Evolutionary conservation across 2,888 invertebrate species (phyloP).

Genomic region (Phortica okadai): DNA sequence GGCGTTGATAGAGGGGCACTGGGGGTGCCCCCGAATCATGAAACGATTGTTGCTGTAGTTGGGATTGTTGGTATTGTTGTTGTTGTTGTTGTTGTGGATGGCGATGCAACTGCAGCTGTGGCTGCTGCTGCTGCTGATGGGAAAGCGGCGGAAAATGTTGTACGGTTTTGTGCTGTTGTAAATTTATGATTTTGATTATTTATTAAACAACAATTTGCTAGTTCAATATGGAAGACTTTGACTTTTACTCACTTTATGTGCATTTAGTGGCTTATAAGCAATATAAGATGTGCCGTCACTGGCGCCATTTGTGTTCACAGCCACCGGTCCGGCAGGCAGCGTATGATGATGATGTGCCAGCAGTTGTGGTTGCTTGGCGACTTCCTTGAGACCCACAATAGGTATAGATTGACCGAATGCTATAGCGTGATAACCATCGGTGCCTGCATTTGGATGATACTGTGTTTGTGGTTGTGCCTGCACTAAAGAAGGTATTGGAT

Average conservation of each 20-base stretch:
- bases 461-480: constrained; percentile 36
- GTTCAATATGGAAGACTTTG: neutral
- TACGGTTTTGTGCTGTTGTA: constrained; percentile 71
- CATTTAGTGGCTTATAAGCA: constrained; percentile 61
- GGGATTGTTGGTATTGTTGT: constrained; percentile 35
- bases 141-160: constrained; percentile 70
- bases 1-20: constrained; percentile 54
- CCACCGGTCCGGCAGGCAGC: constrained; percentile 49
- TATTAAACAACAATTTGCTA: constrained; percentile 49
- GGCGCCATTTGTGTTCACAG: constrained; percentile 46
- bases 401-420: constrained; percentile 28
- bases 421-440: constrained; percentile 28
- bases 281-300: constrained; percentile 56
- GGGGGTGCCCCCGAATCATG: constrained; percentile 27
- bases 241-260: constrained; percentile 60
- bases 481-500: neutral
- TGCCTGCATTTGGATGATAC: constrained; percentile 19
- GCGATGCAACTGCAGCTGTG: constrained; percentile 28
- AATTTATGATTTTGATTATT: constrained; percentile 37
- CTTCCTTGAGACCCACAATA: neutral
- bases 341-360: constrained; percentile 34
- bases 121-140: constrained; percentile 48
- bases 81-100: constrained; percentile 39
- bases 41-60: constrained; percentile 50
- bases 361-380: constrained; percentile 57